Evolutionary conservation across 2,888 invertebrate genomes (phyloP), one percentile per base, ranked within the genome.

Genomic region (Brachyopa scutellaris): DNA sequence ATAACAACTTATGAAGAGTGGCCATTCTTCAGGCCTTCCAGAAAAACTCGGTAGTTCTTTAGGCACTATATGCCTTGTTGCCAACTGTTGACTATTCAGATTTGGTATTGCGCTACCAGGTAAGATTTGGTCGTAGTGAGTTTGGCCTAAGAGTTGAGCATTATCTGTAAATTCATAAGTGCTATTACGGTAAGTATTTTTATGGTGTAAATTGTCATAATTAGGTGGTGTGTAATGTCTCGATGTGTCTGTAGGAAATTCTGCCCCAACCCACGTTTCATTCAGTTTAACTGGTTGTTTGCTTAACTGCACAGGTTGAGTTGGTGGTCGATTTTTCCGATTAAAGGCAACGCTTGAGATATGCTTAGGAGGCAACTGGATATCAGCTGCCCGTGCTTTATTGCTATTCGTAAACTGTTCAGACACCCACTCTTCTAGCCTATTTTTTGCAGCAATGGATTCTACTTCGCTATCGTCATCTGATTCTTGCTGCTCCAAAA

Each of bases 11-110:
- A 45, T 33, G 36, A 69, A 69, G 5, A 70, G 38, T 38, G 59
- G 33, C 69, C 69, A 59, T 26, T 70, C 70, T 26, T 53, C 42
- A n/a, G 57, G 57, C 11, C 19, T 4, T n/a, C 59, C 59, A 5
- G 49, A 23, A 38, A 70, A 70, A 6, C 13, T 23, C 6, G 70
- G 51, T 8, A 70, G 17, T 17, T 70, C 69, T 13, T 49, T 55
- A n/a, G n/a, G n/a, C n/a, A n/a, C n/a, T 31, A 33, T 33, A 33
- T 11, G 33, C 11, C 33, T 33, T 33, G 11, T 33, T 33, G 33
- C 33, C 33, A 33, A 11, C 11, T 33, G 33, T 11, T 33, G 33
- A 33, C 33, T 33, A 11, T 33, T 33, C 11, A 11, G 11, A 33
- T 33, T 33, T 33, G 11, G 11, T 11, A 33, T 2, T 33, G 9